These are phyloP conservation scores for Criorhina ranunculi DNA, from an alignment of 2,888 invertebrate genomes.

Conservation along the genomic window DNA sequence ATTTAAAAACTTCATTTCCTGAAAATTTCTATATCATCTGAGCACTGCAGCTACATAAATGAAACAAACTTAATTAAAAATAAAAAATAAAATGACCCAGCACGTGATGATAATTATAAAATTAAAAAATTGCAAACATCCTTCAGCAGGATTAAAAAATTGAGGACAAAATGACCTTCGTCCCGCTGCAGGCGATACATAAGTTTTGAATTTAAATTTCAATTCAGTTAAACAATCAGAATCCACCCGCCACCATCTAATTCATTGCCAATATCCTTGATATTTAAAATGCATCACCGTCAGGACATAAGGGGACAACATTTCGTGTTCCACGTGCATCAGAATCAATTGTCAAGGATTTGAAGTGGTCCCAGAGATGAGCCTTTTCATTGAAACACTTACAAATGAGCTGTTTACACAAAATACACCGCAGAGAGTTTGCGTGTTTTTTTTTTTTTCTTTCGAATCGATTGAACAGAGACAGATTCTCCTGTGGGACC, in stretches of 20 bases:
- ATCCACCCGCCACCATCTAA: not conserved
- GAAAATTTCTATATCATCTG: not conserved
- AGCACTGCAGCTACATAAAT: not conserved
- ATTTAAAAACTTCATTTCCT: conserved; percentile 2
- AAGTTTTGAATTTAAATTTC: conserved; percentile 24
- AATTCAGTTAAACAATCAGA: not conserved
- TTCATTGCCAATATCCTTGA: not conserved
- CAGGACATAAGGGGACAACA: conserved; percentile 7
- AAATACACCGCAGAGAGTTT: conserved; percentile 1
- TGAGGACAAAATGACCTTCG: not conserved
- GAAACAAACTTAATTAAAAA: conserved; percentile 39
- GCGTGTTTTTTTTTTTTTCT: not conserved
- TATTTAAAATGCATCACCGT: conserved; percentile 1
- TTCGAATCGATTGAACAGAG: conserved; percentile 1
- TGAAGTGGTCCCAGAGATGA: conserved; percentile 31
- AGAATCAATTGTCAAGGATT: conserved; percentile 63
- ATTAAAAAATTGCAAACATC: no score
- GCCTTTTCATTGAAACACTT: conserved; percentile 40
- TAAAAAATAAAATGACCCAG: conserved; percentile 31
- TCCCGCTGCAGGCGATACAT: conserved; percentile 4
- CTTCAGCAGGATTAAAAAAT: no score
- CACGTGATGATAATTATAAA: no score
- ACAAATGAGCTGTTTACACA: conserved; percentile 54
- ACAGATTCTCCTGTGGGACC: not conserved
- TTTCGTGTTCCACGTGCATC: conserved; percentile 56